phyloP scores from a whole-genome alignment of 1,140 invertebrate species.

The Drosophila mauritiana region DNA sequence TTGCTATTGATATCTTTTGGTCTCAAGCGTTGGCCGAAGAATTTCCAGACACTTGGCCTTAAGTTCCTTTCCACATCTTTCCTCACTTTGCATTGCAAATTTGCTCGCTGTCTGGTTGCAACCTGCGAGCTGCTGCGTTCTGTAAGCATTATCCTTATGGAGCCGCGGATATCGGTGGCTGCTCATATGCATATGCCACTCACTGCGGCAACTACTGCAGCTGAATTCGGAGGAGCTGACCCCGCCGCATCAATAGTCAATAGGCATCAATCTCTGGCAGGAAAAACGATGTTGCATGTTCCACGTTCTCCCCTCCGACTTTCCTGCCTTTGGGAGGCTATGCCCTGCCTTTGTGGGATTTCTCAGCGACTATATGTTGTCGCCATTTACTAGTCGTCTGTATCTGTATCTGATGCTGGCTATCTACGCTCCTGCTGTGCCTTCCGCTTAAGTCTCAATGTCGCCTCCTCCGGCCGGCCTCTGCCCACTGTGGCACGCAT shows the following conservation, averaged over 20 bases:
- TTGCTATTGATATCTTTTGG: neutral
- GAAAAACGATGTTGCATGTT: slow-evolving; percentile 71
- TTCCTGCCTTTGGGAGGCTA: slow-evolving; percentile 18
- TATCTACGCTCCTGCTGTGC: slow-evolving; percentile 84
- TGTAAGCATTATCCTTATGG: slow-evolving; percentile 73
- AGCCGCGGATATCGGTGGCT: slow-evolving; percentile 39
- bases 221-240: slow-evolving; percentile 29
- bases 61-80: neutral
- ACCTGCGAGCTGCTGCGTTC: slow-evolving; percentile 59
- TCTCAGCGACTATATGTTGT: slow-evolving; percentile 61
- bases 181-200: slow-evolving; percentile 79
- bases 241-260: slow-evolving; percentile 76
- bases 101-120: slow-evolving; percentile 38
- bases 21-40: neutral
- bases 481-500: slow-evolving; percentile 65
- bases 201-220: slow-evolving; percentile 16
- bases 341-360: slow-evolving; percentile 7
- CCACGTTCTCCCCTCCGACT: neutral
- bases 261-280: slow-evolving; percentile 73
- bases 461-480: slow-evolving; percentile 39
- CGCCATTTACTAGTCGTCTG: slow-evolving; percentile 69
- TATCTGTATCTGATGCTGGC: slow-evolving; percentile 82
- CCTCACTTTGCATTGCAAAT: slow-evolving; percentile 73
- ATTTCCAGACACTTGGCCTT: slow-evolving; percentile 32
- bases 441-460: slow-evolving; percentile 82